phyloP scores from a whole-genome alignment of 2,113 vertebrate species.

The Rhombomys opimus region DNA sequence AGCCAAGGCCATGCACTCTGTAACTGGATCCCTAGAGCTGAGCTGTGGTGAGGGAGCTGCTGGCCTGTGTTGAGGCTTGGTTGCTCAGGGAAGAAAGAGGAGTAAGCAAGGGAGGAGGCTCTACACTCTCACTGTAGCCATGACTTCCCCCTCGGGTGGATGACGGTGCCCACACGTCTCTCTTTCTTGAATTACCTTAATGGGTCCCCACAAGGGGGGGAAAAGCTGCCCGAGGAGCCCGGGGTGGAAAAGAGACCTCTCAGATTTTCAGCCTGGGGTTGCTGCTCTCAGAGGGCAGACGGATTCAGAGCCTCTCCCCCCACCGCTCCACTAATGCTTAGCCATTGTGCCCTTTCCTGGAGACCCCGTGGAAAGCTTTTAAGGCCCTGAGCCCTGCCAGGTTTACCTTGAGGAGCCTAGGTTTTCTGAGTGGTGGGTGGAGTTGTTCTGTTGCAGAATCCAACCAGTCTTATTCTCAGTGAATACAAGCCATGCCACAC shows the following conservation, averaged over 20 bases:
- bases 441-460: neutral
- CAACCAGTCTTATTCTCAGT: neutral
- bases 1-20: neutral
- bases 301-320: neutral
- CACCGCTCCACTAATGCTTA: neutral
- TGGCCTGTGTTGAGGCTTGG: conserved; percentile 39
- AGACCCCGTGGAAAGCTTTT: neutral
- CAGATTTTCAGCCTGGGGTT: neutral
- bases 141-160: neutral
- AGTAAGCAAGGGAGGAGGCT: neutral
- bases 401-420: neutral
- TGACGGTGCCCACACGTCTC: neutral
- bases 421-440: neutral
- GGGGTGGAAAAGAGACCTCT: neutral
- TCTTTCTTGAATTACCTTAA: conserved; percentile 39
- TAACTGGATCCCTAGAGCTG: neutral
- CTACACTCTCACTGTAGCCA: neutral
- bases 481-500: neutral
- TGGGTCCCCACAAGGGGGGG: neutral
- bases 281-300: conserved; percentile 23
- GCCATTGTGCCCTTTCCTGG: neutral
- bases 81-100: conserved; percentile 14
- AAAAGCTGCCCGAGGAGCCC: neutral
- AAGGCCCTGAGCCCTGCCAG: neutral
- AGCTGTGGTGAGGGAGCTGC: conserved; percentile 12